These are phyloP conservation scores for Rosalia funebris DNA, from an alignment of 2,888 invertebrate genomes.

Conservation along the genomic window DNA sequence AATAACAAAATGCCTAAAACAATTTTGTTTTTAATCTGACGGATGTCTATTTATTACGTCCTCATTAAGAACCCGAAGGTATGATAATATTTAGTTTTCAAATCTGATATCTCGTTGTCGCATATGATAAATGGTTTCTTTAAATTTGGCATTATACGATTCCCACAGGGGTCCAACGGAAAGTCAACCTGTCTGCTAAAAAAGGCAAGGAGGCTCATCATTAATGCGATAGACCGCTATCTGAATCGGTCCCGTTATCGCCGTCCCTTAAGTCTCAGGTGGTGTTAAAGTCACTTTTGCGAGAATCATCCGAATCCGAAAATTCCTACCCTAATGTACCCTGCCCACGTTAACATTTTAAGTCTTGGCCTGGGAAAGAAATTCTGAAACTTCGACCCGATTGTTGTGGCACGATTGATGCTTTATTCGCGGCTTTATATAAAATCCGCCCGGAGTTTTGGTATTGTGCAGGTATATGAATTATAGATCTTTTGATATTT, in stretches of 20 bases:
- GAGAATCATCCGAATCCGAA: slow-evolving; percentile 28
- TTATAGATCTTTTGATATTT: slow-evolving; percentile 37
- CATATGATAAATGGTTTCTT: slow-evolving; percentile 39
- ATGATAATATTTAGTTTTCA: slow-evolving; percentile 31
- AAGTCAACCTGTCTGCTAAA: slow-evolving; percentile 45
- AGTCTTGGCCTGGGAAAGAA: slow-evolving; percentile 38
- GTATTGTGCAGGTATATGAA: slow-evolving; percentile 43
- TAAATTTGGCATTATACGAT: slow-evolving; percentile 42
- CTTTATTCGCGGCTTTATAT: slow-evolving; percentile 52
- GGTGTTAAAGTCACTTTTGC: slow-evolving; percentile 31
- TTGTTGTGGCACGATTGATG: slow-evolving; percentile 43
- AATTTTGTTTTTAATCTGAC: too few relatives aligned
- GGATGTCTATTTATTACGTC: background rate
- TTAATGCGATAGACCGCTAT: slow-evolving; percentile 40
- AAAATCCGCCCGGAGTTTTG: slow-evolving; percentile 39
- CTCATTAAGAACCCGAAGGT: slow-evolving; percentile 15
- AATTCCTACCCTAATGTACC: slow-evolving; percentile 17
- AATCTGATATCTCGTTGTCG: slow-evolving; percentile 38
- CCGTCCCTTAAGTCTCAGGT: slow-evolving; percentile 25
- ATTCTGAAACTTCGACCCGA: slow-evolving; percentile 37
- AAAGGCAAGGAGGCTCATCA: slow-evolving; percentile 39
- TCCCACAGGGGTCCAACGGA: slow-evolving; percentile 41
- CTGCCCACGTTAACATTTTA: slow-evolving; percentile 12
- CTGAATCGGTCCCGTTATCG: slow-evolving; percentile 21
- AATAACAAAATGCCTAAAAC: too few relatives aligned